A percentile compares a stretch with the other conserved stretches of the same genome.
These are phyloP conservation scores for Nannoperca australis DNA, from an alignment of 2,797 vertebrate genomes.

Conservation along the genomic window DNA sequence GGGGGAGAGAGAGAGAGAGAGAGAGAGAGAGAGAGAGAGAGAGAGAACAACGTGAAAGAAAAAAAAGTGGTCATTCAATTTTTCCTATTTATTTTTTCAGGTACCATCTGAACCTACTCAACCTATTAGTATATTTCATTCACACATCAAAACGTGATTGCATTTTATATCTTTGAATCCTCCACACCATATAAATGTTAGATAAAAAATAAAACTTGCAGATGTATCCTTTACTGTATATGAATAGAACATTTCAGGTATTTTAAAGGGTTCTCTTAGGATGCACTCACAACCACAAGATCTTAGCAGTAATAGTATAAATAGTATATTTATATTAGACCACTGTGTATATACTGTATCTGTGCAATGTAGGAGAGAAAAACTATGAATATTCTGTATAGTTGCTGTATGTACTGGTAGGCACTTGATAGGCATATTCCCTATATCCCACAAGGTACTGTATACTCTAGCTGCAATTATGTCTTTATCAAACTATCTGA, in stretches of 20 bases:
- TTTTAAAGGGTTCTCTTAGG: constrained; percentile 84
- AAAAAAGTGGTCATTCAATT: constrained; percentile 4
- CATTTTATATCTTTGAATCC: constrained; percentile 79
- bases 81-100: constrained; percentile 3
- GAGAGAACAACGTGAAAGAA: constrained; percentile 41
- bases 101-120: constrained; percentile 15
- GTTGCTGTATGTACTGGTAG: constrained; percentile 87
- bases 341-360: constrained; percentile 83
- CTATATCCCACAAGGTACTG: constrained; percentile 81
- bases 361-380: constrained; percentile 86
- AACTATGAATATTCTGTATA: constrained; percentile 86
- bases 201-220: constrained; percentile 74
- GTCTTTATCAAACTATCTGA: constrained; percentile 80
- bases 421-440: constrained; percentile 88
- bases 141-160: constrained; percentile 36
- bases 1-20: background rate
- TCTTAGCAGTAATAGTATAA: constrained; percentile 81
- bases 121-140: constrained; percentile 20
- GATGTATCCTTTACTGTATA: constrained; percentile 78
- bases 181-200: constrained; percentile 68
- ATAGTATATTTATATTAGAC: constrained; percentile 82
- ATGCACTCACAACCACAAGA: constrained; percentile 77
- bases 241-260: constrained; percentile 80
- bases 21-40: constrained; percentile 24
- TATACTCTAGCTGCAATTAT: constrained; percentile 81